phyloP scores from a whole-genome alignment of 35 echinoderm and acorn worm genomes.

The Strongylocentrotus purpuratus region DNA sequence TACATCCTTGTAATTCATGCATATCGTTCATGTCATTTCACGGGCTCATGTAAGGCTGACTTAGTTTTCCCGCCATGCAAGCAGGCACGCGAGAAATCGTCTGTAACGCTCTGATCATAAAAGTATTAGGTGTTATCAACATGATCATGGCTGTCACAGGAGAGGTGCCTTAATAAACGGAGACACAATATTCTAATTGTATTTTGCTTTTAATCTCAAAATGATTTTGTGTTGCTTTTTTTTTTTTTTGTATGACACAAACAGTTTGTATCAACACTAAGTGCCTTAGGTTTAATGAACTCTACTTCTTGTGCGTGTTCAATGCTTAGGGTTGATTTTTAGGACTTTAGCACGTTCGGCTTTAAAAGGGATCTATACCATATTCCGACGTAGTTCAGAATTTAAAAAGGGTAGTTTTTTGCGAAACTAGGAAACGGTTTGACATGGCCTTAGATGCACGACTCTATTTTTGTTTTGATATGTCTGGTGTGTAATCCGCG shows the following conservation, averaged over 20 bases:
- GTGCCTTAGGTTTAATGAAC: constrained; percentile 1
- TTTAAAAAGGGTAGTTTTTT: not conserved
- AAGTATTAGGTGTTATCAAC: not conserved
- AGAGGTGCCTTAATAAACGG: not conserved
- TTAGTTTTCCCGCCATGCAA: too few species aligned
- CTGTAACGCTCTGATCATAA: not conserved
- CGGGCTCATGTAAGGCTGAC: too few species aligned
- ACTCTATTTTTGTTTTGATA: not conserved
- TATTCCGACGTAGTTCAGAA: not conserved
- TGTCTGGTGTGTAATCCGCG: not conserved
- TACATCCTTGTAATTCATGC: not conserved
- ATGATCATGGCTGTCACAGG: not conserved
- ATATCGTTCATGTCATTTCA: too few species aligned
- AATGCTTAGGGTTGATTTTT: not conserved
- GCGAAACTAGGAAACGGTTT: not conserved
- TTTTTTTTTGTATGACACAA: not conserved
- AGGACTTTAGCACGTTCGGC: not conserved
- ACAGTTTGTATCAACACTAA: not conserved
- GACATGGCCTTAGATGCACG: not conserved
- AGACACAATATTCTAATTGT: not conserved
- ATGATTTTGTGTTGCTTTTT: not conserved
- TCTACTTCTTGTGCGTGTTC: not conserved
- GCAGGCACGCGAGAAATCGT: not conserved
- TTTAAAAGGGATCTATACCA: not conserved
- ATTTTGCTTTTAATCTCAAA: not conserved